Conservation (phyloP, 1,140 invertebrate species). For the Drosophila truncata region DNA sequence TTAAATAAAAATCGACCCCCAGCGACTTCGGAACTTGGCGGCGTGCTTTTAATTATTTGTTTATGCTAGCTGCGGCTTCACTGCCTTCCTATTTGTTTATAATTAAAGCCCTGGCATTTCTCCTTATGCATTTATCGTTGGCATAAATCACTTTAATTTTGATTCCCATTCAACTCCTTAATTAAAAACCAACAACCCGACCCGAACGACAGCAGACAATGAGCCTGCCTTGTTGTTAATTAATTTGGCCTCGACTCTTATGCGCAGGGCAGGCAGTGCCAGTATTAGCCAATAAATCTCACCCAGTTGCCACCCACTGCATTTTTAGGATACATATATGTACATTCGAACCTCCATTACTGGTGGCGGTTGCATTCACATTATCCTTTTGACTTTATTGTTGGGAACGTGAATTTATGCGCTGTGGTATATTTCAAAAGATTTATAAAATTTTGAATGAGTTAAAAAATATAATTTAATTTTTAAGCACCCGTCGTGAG, state of each 20-base stretch:
- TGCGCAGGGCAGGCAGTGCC: constrained; percentile 35
- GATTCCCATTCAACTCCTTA: constrained; percentile 67
- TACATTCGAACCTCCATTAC: background rate
- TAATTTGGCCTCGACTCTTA: constrained; percentile 68
- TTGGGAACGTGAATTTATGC: constrained; percentile 25
- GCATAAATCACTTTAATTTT: constrained; percentile 65
- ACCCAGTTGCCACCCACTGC: constrained; percentile 8
- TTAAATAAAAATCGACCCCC: constrained; percentile 65
- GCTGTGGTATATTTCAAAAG: too few relatives aligned
- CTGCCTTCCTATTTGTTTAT: constrained; percentile 72
- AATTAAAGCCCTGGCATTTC: constrained; percentile 64
- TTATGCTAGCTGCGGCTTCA: constrained; percentile 65
- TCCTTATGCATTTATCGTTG: constrained; percentile 40
- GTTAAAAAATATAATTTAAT: too few relatives aligned
- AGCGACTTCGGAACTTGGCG: constrained; percentile 56
- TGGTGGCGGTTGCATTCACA: constrained; percentile 14
- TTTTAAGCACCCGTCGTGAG: too few relatives aligned
- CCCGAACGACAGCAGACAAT: constrained; percentile 29
- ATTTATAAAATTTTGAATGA: too few relatives aligned
- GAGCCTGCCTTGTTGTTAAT: constrained; percentile 68
- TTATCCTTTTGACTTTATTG: constrained; percentile 30
- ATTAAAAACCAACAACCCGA: constrained; percentile 75
- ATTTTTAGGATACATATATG: background rate
- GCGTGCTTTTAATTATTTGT: constrained; percentile 76
- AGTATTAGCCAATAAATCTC: constrained; percentile 70